phyloP scores from a whole-genome alignment of 2,113 vertebrate species.

The Ammodytes dubius region DNA sequence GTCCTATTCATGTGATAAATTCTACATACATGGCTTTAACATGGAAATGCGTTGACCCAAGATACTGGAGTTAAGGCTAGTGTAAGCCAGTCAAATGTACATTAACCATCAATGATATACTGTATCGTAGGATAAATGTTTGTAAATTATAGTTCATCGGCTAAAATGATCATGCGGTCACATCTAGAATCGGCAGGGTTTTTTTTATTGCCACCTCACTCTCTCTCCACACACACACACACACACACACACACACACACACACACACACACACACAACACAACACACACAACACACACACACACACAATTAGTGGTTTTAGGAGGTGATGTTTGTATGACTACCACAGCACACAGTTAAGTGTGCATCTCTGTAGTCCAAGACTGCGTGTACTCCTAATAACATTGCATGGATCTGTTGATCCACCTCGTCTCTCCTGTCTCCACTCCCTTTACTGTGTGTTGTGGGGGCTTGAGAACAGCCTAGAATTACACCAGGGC shows the following conservation, averaged over 20 bases:
- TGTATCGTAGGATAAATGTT: conserved; percentile 65
- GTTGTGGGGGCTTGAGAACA: conserved; percentile 23
- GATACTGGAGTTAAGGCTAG: conserved; percentile 39
- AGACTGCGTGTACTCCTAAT: conserved; percentile 44
- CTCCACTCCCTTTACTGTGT: conserved; percentile 33
- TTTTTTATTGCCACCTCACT: conserved; percentile 34
- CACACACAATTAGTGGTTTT: conserved; percentile 52
- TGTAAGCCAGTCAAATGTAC: conserved; percentile 52
- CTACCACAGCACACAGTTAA: conserved; percentile 29
- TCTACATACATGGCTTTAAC: conserved; percentile 54
- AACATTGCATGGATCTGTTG: conserved; percentile 63
- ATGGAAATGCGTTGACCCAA: conserved; percentile 62
- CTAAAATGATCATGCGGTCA: conserved; percentile 73
- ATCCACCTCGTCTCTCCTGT: conserved; percentile 26
- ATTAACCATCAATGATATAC: conserved; percentile 61
- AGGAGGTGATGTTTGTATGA: conserved; percentile 34
- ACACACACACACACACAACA: conserved; percentile 20
- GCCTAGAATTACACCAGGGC: conserved; percentile 49
- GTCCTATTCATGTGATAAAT: conserved; percentile 47
- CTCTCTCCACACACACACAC: neutral
- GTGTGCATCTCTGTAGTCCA: conserved; percentile 37
- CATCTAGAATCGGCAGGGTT: conserved; percentile 52
- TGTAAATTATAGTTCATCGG: conserved; percentile 64
- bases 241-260: neutral
- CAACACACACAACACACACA: conserved; percentile 8